A percentile compares a stretch with the other conserved stretches of the same genome.
Conservation (phyloP, 2,113 vertebrate genomes). For the Chloroceryle aenea region DNA sequence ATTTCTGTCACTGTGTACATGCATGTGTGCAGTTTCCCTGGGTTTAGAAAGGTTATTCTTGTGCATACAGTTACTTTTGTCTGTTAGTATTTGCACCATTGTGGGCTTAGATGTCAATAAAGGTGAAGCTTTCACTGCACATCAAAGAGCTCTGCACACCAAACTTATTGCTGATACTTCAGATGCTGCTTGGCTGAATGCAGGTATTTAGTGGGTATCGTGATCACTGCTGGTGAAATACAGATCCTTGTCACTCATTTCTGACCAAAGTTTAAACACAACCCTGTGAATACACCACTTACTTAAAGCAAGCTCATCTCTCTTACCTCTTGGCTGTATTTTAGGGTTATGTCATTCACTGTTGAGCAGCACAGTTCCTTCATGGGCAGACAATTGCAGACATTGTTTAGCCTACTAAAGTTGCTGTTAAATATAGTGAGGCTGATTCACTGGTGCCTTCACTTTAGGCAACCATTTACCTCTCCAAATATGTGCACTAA, state of each 20-base stretch:
- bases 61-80: background rate
- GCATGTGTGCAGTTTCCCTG: background rate
- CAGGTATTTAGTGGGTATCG: background rate
- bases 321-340: accelerated
- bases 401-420: background rate
- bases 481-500: background rate
- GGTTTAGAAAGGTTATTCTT: background rate
- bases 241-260: background rate
- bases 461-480: background rate
- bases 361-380: background rate
- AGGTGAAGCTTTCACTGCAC: background rate
- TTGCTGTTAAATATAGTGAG: background rate
- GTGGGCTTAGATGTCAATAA: background rate
- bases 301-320: background rate
- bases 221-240: background rate
- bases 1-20: background rate
- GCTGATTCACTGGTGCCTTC: background rate
- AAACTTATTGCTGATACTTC: background rate
- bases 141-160: background rate
- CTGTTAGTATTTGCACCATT: background rate
- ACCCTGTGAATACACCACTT: background rate
- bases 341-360: background rate
- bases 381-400: background rate
- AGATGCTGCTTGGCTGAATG: background rate
- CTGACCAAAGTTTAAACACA: background rate